Evolutionary conservation across 2,888 invertebrate species (phyloP), one percentile per base, ranked within the genome.

Genomic region (Merodon equestris): DNA sequence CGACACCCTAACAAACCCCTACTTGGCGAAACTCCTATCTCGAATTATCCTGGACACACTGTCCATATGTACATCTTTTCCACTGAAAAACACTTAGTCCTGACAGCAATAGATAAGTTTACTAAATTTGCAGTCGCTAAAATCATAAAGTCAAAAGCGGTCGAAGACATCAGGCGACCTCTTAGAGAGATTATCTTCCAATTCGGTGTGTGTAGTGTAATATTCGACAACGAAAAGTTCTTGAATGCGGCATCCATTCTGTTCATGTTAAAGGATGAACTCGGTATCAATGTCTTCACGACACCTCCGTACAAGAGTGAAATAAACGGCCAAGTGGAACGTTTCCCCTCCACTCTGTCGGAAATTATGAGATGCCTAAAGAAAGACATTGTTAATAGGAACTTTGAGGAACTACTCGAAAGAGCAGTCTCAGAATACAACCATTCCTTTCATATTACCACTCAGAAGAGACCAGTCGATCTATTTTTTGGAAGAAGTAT

Each of bases 391-490:
- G 14, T 18, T 3, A 9, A 67, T 14, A n/a, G 47, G 17, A 56
- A 36, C n/a, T 53, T 60, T 13, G 44, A 42, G 10, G 36, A 44
- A 60, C 47, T 68, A 10, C 51, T 68, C 2, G 58, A 68, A 48
- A 38, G 50, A 36, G 42, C 54, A 34, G 47, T 54, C 7, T n/a
- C 53, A 12, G 54, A 54, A 47, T 74, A 81, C 14, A 81, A 67
- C 18, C 53, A 47, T 38, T 36, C 67, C 2, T 54, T 75, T 10
- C 75, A 81, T 19, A 70, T 71, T 12, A 67, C 67, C 1, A 75
- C 72, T 9, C 40, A 44, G 9, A 75, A 72, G 51, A 75, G 61
- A 67, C 67, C 81, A 0, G 61, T 81, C 4, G 66, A 74, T 14
- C 19, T 70, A 19, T 71, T 51, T 45, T 70, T 53, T 10, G 70